Evolutionary conservation across 2,888 invertebrate genomes (phyloP).

Genomic region (Drosophila gaucha): DNA sequence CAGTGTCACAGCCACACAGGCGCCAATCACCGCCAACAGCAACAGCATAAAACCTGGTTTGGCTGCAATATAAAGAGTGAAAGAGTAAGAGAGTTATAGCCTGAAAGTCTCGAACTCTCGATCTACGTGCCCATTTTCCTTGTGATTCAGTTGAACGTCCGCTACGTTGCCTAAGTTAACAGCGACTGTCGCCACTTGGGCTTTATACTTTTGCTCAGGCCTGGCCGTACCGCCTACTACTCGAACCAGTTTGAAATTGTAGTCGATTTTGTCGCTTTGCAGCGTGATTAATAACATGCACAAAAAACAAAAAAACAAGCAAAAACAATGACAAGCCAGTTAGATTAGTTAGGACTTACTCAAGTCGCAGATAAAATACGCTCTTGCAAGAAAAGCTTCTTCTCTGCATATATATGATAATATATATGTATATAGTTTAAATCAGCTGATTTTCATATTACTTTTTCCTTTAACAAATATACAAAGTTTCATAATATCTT

Average conservation of each 20-base stretch:
- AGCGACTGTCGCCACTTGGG: slow-evolving; percentile 53
- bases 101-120: background rate
- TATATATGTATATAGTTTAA: too few species aligned
- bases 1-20: slow-evolving; percentile 52
- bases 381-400: background rate
- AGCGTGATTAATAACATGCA: slow-evolving; percentile 44
- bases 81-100: background rate
- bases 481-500: too few species aligned
- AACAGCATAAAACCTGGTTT: slow-evolving; percentile 48
- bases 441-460: background rate
- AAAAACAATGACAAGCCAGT: slow-evolving; percentile 22
- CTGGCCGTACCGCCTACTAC: slow-evolving; percentile 38
- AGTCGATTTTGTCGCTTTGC: slow-evolving; percentile 55
- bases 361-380: background rate
- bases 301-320: slow-evolving; percentile 12
- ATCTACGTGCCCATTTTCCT: slow-evolving; percentile 43
- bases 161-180: slow-evolving; percentile 49
- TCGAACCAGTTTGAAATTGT: slow-evolving; percentile 55
- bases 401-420: too few species aligned
- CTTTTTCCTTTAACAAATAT: background rate
- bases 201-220: slow-evolving; percentile 60
- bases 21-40: slow-evolving; percentile 54
- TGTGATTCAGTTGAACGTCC: slow-evolving; percentile 57
- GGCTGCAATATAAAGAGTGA: slow-evolving; percentile 28
- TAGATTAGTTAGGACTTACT: background rate